Base-by-base conservation (phyloP, 2,113 vertebrate genomes). In the Neopipo cinnamomea region DNA sequence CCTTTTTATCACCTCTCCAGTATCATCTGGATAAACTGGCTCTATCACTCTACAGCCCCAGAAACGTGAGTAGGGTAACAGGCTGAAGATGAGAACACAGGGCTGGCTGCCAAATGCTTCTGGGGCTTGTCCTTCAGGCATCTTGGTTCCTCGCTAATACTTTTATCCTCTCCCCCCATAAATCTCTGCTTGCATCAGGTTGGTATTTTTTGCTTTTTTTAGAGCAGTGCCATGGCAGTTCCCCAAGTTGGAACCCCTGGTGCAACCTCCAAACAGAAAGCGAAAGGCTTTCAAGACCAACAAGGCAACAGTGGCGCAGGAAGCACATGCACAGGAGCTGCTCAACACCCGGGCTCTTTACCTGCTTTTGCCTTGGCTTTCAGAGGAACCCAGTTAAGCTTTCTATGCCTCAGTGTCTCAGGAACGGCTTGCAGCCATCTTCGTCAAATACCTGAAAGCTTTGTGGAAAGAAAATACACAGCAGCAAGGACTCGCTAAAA, bases 1-100 rank as follows among this genome's bases (percentile, higher is more conserved):
- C 72, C 81, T 93, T 97, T 94, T 97, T 93, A 52, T 88, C 89
- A 95, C 91, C 92, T 95, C 89, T 95, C 84, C 0, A 0, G 25
- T 97, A 47, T 94, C 95, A 71, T 31, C 86, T 71, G 91, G 96
- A 96, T 96, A 95, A 97, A 95, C 81, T 80, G 91, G 63, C 41
- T 95, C 82, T 96, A 80, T 97, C 95, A 59, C 50, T 77, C 89
- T 37, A n/a, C 80, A 73, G 53, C 42, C 73, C 72, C 56, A 73
- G 93, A 91, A 94, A 95, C 3, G 50, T 41, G 83, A 96, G 91
- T 88, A 96, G 96, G 92, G 81, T 91, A 94, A 88, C 21, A 5
- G 85, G 65, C 55, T 93, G 76, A 93, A 94, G 93, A 93, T 86
- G 91, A 96, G 95, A 94, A 82, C 80, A 20, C 35, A 20, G 47